phyloP scores from a whole-genome alignment of 1,140 invertebrate genomes.

The Octopus sinensis region DNA sequence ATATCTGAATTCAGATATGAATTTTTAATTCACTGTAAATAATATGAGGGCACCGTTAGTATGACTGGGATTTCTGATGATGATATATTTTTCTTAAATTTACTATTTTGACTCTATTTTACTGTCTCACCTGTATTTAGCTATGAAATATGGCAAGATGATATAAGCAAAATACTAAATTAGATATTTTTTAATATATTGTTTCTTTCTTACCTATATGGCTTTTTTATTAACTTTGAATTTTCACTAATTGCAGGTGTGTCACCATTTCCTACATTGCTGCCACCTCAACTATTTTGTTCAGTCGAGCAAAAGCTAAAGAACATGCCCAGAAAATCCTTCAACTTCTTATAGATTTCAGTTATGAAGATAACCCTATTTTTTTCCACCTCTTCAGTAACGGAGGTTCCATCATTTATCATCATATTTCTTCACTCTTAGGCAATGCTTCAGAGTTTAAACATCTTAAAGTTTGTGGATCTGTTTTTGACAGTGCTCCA shows the following conservation, averaged over 20 bases:
- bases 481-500: slow-evolving; percentile 75
- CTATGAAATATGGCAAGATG: too few species aligned
- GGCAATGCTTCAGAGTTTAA: slow-evolving; percentile 31
- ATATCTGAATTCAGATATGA: too few species aligned
- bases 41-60: too few species aligned
- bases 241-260: slow-evolving; percentile 61
- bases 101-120: too few species aligned
- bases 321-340: slow-evolving; percentile 67
- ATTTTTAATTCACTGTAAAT: too few species aligned
- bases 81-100: too few species aligned
- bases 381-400: slow-evolving; percentile 80
- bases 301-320: slow-evolving; percentile 64
- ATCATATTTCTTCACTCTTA: slow-evolving; percentile 40
- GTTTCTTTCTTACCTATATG: not conserved
- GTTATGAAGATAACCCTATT: slow-evolving; percentile 69
- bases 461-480: slow-evolving; percentile 65
- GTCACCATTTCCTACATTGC: slow-evolving; percentile 73
- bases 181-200: too few species aligned
- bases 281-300: slow-evolving; percentile 68
- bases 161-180: too few species aligned
- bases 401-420: slow-evolving; percentile 64
- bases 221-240: not conserved
- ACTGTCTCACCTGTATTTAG: too few species aligned
- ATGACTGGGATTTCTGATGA: too few species aligned
- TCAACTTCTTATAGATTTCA: slow-evolving; percentile 65